These are phyloP conservation scores for Noctua pronuba DNA, from an alignment of 2,888 invertebrate genomes.

Conservation along the genomic window DNA sequence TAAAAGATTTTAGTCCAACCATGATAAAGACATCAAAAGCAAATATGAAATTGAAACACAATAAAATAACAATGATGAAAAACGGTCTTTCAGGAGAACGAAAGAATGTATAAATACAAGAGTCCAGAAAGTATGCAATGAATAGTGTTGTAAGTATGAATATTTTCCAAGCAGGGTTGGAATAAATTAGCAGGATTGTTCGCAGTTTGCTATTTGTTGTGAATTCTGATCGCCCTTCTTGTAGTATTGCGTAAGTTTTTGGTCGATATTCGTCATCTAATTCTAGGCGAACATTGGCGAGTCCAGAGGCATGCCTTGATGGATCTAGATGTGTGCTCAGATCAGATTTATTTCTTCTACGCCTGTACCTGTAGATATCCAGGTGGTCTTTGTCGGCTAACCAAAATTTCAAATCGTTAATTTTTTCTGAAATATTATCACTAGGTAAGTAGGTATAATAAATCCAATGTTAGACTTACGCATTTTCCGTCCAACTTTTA, in stretches of 20 bases:
- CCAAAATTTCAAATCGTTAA: conserved; percentile 13
- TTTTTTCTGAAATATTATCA: background rate
- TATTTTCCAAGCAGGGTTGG: conserved; percentile 82
- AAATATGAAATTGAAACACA: conserved; percentile 81
- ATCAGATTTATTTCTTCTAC: conserved; percentile 71
- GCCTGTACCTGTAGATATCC: conserved; percentile 81
- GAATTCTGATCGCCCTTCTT: conserved; percentile 83
- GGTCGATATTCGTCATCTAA: conserved; percentile 74
- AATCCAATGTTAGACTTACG: conserved; percentile 47
- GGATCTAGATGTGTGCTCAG: background rate
- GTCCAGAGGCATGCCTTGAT: conserved; percentile 2
- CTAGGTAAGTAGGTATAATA: background rate
- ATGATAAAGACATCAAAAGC: conserved; percentile 81
- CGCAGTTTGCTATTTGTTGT: conserved; percentile 78
- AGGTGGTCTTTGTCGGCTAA: conserved; percentile 67
- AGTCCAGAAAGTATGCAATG: conserved; percentile 81
- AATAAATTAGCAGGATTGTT: conserved; percentile 81
- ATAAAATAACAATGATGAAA: conserved; percentile 76
- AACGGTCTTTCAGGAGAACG: conserved; percentile 73
- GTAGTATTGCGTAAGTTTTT: conserved; percentile 84
- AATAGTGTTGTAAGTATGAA: conserved; percentile 81
- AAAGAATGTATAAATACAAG: conserved; percentile 84
- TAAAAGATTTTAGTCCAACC: conserved; percentile 83
- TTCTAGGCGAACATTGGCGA: conserved; percentile 70
- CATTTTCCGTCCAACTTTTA: conserved; percentile 44